Evolutionary conservation across 35 echinoderm and acorn worm species (phyloP).

Genomic region (Chiridota heheva): DNA sequence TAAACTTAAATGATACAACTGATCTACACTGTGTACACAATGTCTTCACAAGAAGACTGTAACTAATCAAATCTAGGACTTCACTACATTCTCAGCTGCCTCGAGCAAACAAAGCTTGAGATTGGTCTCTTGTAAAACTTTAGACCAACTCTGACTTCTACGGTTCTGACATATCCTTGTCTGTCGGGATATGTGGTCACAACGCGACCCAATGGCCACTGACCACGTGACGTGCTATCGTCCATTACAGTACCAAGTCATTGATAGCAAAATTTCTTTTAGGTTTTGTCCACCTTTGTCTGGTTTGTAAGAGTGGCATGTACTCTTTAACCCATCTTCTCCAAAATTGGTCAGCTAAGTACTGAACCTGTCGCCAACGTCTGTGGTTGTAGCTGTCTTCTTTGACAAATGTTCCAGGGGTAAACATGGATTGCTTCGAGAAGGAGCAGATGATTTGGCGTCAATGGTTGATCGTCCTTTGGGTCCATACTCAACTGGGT

Average conservation of each 20-base stretch:
- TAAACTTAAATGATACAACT: no score
- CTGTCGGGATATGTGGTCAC: conserved; percentile 19
- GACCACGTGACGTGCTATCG: conserved; percentile 10
- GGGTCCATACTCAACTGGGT: no score
- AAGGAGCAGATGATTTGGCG: conserved; percentile 16
- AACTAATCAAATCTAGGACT: no score
- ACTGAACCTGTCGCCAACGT: conserved; percentile 37
- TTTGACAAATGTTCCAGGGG: background rate
- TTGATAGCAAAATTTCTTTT: conserved; percentile 15
- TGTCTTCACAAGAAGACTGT: no score
- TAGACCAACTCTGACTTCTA: conserved; percentile 15
- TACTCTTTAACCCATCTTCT: conserved; percentile 31
- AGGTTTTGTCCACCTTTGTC: conserved; percentile 13
- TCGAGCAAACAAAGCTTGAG: conserved; percentile 34
- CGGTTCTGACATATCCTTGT: conserved; percentile 18
- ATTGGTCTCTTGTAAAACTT: conserved; percentile 16
- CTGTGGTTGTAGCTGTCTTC: background rate
- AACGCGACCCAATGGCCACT: conserved; percentile 40
- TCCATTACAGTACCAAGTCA: conserved; percentile 35
- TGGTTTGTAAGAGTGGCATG: conserved; percentile 20
- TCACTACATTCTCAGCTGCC: no score
- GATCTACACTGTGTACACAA: no score
- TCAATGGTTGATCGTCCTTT: conserved; percentile 13
- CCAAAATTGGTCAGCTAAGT: conserved; percentile 27
- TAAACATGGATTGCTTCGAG: background rate